These are phyloP conservation scores for Myotis daubentonii DNA, from an alignment of 2,797 vertebrate genomes.

Conservation along the genomic window DNA sequence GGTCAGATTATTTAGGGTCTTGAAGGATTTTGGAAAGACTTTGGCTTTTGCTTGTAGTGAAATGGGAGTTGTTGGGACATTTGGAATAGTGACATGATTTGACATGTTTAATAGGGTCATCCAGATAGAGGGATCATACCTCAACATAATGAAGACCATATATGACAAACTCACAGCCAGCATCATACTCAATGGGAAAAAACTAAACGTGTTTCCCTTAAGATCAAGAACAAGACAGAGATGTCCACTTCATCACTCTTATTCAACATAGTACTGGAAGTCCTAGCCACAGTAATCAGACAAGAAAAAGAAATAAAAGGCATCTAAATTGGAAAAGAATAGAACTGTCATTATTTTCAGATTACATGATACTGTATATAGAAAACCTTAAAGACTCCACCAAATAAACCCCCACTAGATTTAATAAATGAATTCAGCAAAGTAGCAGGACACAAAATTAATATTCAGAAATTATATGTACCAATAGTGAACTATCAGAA, in stretches of 20 bases:
- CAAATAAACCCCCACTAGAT: neutral
- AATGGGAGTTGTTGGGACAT: neutral
- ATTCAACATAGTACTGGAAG: neutral
- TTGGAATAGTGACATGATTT: slow-evolving; percentile 41
- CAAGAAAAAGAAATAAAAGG: neutral
- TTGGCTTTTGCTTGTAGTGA: slow-evolving; percentile 37
- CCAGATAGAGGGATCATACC: neutral
- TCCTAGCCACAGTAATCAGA: neutral
- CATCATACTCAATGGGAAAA: neutral
- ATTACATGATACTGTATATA: neutral
- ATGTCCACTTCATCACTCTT: neutral
- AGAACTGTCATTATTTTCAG: neutral
- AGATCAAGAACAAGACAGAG: neutral
- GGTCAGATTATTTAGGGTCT: neutral
- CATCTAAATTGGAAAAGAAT: neutral
- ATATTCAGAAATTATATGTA: neutral
- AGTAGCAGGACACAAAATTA: neutral
- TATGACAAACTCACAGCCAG: neutral
- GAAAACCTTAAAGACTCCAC: neutral
- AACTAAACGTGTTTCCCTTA: neutral
- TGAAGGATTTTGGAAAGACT: neutral
- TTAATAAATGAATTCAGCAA: neutral
- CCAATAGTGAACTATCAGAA: neutral
- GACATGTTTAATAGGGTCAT: slow-evolving; percentile 4
- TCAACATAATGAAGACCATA: neutral